Evolutionary conservation across 1,140 invertebrate genomes (phyloP).

Genomic region (Leptopilina clavipes): DNA sequence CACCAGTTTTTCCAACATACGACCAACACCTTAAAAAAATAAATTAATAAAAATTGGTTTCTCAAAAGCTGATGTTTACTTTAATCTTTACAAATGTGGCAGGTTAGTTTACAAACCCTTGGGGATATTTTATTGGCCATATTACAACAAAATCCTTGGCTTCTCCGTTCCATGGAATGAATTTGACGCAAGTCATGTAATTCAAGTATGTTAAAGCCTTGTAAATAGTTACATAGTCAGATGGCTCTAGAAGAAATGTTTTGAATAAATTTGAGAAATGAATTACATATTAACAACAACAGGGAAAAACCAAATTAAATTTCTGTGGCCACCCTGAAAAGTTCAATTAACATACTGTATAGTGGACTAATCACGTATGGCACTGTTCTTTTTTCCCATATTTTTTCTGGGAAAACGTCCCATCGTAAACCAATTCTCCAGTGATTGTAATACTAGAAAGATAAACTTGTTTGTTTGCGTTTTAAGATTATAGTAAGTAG

Average conservation of each 20-base stretch:
- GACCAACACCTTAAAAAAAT: constrained; percentile 78
- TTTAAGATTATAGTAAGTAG: no score
- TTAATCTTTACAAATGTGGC: neutral
- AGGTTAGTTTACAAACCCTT: constrained; percentile 65
- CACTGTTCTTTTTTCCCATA: constrained; percentile 78
- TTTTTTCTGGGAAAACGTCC: constrained; percentile 80
- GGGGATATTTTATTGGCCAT: constrained; percentile 80
- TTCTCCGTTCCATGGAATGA: constrained; percentile 79
- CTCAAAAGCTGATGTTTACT: no score
- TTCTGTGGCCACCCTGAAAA: no score
- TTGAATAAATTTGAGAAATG: constrained; percentile 1
- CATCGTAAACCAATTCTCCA: constrained; percentile 79
- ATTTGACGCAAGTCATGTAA: constrained; percentile 79
- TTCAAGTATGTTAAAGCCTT: constrained; percentile 77
- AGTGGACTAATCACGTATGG: constrained; percentile 79
- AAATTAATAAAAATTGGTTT: neutral
- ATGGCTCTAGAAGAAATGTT: constrained; percentile 70
- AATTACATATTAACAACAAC: no score
- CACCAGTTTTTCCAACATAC: constrained; percentile 80
- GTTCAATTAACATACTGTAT: constrained; percentile 72
- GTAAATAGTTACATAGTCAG: constrained; percentile 77
- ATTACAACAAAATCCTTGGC: constrained; percentile 79
- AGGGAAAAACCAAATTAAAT: no score
- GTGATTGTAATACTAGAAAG: constrained; percentile 69
- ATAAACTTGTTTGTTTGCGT: neutral